Evolutionary conservation across 2,888 invertebrate species (phyloP).

Genomic region (Globia sparganii): DNA sequence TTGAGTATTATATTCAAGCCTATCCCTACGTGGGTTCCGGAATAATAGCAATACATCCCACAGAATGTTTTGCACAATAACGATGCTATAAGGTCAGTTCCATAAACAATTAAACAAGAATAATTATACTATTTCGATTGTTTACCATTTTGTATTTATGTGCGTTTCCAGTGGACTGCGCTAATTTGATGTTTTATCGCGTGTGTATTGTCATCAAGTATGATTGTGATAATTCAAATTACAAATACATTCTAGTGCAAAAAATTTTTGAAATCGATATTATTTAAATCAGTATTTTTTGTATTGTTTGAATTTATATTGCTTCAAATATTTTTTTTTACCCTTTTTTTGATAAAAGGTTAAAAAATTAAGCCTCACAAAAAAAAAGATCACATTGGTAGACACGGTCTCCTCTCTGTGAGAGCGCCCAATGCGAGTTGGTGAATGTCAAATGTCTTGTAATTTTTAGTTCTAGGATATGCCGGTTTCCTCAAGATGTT

Average conservation of each 20-base stretch:
- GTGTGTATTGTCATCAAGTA: not conserved
- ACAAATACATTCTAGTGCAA: not conserved
- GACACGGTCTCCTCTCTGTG: no score
- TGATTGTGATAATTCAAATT: slow-evolving; percentile 3
- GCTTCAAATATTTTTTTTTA: no score
- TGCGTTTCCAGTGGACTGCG: slow-evolving; percentile 7
- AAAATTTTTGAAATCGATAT: not conserved
- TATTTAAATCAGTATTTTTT: no score
- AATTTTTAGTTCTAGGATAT: no score
- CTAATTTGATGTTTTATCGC: slow-evolving; percentile 30
- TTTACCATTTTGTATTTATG: slow-evolving; percentile 8
- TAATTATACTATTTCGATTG: not conserved
- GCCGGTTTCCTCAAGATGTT: no score
- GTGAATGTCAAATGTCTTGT: no score
- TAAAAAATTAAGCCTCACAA: no score
- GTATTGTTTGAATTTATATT: no score
- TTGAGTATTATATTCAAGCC: not conserved
- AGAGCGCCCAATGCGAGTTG: no score
- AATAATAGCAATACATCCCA: no score
- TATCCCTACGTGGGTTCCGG: not conserved
- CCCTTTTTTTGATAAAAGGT: no score
- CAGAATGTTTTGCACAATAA: not conserved
- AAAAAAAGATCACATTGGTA: no score
- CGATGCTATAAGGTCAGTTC: not conserved
- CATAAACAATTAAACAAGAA: not conserved